Percentiles rank a stretch among this genome's conserved stretches.
phyloP scores from a whole-genome alignment of 2,888 invertebrate genomes.

The Epinotia nisella region DNA sequence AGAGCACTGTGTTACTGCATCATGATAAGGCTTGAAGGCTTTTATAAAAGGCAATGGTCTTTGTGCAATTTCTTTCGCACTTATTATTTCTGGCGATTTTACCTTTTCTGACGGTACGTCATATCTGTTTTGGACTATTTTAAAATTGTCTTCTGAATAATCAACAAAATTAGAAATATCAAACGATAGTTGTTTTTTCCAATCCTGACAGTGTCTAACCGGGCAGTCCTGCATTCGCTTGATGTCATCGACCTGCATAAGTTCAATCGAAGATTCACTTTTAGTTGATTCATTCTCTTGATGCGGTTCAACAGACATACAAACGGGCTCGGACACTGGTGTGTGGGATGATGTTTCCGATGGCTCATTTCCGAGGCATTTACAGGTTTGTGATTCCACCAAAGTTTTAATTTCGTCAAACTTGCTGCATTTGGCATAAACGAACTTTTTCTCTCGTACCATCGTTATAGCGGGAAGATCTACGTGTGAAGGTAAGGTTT shows the following conservation, averaged over 20 bases:
- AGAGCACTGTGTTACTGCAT: conserved; percentile 71
- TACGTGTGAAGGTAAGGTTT: conserved; percentile 67
- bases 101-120: conserved; percentile 49
- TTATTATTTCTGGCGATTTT: conserved; percentile 53
- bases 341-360: conserved; percentile 33
- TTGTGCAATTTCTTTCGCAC: conserved; percentile 58
- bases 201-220: conserved; percentile 58
- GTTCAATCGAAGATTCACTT: conserved; percentile 64
- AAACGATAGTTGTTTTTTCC: conserved; percentile 57
- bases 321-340: conserved; percentile 6
- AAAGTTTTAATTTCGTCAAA: conserved; percentile 68
- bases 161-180: conserved; percentile 65
- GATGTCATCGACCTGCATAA: conserved; percentile 62
- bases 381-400: conserved; percentile 67
- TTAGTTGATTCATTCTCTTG: conserved; percentile 37
- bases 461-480: conserved; percentile 68
- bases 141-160: conserved; percentile 71
- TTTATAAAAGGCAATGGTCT: conserved; percentile 64
- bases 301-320: conserved; percentile 28
- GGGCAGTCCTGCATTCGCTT: conserved; percentile 62
- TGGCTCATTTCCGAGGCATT: conserved; percentile 55
- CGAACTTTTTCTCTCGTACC: conserved; percentile 60
- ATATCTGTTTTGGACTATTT: conserved; percentile 63
- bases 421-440: conserved; percentile 75
- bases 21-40: conserved; percentile 63